phyloP scores from a whole-genome alignment of 2,797 vertebrate genomes.

The Sebastes kiyomatsui region DNA sequence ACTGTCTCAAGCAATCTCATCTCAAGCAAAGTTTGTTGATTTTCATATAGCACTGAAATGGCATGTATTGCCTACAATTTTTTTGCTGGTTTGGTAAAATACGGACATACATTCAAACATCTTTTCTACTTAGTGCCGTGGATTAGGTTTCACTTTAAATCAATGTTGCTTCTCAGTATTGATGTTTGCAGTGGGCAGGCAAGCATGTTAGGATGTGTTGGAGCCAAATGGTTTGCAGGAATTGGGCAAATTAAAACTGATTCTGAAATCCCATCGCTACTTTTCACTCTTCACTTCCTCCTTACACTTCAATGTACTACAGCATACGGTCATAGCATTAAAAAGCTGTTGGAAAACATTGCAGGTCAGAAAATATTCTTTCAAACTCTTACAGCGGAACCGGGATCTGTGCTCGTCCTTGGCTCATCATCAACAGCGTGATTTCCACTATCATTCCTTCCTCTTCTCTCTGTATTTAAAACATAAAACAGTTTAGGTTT shows the following conservation, averaged over 20 bases:
- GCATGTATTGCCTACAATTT: not conserved
- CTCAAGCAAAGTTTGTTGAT: too few species aligned
- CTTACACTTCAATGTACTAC: not conserved
- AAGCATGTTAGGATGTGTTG: not conserved
- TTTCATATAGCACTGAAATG: not conserved
- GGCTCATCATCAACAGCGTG: slow-evolving; percentile 1
- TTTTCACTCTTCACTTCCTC: not conserved
- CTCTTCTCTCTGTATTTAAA: slow-evolving; percentile 52
- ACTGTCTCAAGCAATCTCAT: too few species aligned
- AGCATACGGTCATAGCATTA: not conserved
- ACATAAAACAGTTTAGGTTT: slow-evolving; percentile 1
- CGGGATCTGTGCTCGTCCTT: not conserved
- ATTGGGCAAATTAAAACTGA: not conserved
- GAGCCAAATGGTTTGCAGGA: not conserved
- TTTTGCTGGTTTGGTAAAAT: not conserved
- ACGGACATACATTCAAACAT: not conserved
- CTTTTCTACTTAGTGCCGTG: not conserved
- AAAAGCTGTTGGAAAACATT: not conserved
- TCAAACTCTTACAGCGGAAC: slow-evolving; percentile 44
- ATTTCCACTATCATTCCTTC: not conserved
- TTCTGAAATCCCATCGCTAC: not conserved
- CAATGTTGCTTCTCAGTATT: not conserved
- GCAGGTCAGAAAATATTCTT: not conserved
- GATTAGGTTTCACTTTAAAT: not conserved
- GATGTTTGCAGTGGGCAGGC: not conserved